Evolutionary conservation across 2,797 vertebrate genomes (phyloP).

Genomic region (Microctenopoma stevenorrisi): DNA sequence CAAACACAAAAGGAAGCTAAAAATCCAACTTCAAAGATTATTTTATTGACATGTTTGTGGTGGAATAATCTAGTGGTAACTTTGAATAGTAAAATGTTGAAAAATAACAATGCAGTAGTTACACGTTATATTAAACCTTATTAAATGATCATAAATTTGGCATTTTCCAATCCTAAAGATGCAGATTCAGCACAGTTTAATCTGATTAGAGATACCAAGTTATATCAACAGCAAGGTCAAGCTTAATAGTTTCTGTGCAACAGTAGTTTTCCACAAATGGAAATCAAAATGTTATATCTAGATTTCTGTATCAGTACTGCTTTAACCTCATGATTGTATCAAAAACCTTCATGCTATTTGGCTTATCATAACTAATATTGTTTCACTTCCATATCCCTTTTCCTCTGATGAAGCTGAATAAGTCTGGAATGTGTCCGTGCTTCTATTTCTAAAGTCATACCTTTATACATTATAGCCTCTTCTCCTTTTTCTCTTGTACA

Average conservation of each 20-base stretch:
- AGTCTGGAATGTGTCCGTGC: not conserved
- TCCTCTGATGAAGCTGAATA: not conserved
- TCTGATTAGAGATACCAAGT: conserved; percentile 6
- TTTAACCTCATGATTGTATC: conserved; percentile 33
- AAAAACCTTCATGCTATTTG: not conserved
- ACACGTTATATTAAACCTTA: no score
- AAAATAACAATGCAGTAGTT: no score
- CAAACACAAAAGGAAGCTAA: conserved; percentile 9
- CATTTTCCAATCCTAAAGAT: conserved; percentile 10
- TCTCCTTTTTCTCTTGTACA: not conserved
- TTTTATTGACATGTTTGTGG: not conserved
- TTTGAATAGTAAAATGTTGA: not conserved
- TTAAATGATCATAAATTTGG: not conserved
- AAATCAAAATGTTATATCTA: conserved; percentile 32
- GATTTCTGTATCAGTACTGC: conserved; percentile 33
- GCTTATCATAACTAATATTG: conserved; percentile 30
- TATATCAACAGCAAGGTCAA: conserved; percentile 53
- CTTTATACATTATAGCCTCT: not conserved
- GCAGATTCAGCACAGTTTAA: conserved; percentile 1
- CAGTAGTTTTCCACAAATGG: conserved; percentile 37
- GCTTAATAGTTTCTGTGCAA: conserved; percentile 7
- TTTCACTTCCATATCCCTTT: not conserved
- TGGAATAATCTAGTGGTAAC: not conserved
- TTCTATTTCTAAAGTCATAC: not conserved
- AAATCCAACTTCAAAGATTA: conserved; percentile 1